Conservation (phyloP, 2,113 vertebrate genomes). For the Desmodus rotundus region DNA sequence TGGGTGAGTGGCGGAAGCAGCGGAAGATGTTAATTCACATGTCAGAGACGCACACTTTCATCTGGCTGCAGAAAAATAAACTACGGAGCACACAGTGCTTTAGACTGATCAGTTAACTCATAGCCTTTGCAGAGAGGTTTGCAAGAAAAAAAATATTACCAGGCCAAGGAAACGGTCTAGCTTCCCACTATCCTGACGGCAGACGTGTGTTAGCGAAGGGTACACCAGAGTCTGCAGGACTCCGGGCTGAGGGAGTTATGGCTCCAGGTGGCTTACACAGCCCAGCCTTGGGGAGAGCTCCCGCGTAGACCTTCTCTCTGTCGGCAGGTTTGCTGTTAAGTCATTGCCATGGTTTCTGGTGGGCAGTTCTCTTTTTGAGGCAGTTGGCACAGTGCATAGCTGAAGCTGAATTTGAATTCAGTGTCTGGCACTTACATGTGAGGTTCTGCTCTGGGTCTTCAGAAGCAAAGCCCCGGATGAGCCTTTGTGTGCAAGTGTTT, state of each 20-base stretch:
- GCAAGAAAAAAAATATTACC: neutral
- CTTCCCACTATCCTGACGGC: neutral
- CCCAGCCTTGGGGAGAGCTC: too few species aligned
- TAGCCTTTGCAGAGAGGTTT: neutral
- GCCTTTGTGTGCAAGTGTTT: neutral
- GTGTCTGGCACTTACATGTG: neutral
- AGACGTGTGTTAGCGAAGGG: neutral
- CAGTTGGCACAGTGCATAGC: too few species aligned
- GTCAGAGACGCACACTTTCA: neutral
- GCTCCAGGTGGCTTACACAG: neutral
- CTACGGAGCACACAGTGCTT: neutral
- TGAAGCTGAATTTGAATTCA: neutral
- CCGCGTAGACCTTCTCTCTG: neutral
- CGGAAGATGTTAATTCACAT: neutral
- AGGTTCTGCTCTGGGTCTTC: neutral
- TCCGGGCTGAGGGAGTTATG: fast-evolving
- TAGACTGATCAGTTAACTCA: neutral
- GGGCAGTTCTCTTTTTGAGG: neutral
- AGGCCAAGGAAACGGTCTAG: neutral
- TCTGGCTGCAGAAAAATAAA: neutral
- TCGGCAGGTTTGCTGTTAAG: neutral
- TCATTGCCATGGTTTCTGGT: neutral
- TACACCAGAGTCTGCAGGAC: neutral
- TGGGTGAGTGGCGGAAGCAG: neutral
- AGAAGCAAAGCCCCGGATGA: neutral